phyloP scores from a whole-genome alignment of 1,140 invertebrate species.

The Cyrtorhinus lividipennis region DNA sequence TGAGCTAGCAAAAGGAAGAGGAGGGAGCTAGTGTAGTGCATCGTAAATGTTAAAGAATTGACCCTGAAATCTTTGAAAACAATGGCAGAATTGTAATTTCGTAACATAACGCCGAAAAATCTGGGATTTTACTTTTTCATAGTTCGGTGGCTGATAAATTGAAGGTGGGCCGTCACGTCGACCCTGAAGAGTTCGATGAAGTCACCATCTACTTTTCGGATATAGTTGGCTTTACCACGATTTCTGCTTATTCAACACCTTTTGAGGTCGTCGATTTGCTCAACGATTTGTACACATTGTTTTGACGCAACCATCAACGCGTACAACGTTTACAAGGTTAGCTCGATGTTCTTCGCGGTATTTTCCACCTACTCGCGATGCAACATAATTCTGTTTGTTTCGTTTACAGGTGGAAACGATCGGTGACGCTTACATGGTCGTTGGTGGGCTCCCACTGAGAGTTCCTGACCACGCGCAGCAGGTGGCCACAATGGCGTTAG shows the following conservation, averaged over 20 bases:
- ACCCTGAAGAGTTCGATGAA: constrained; percentile 74
- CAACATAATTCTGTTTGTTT: not conserved
- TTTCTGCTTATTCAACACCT: constrained; percentile 75
- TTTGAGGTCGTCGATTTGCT: constrained; percentile 80
- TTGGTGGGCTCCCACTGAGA: constrained; percentile 69
- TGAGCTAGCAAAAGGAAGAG: too few relatives aligned
- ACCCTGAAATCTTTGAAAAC: too few relatives aligned
- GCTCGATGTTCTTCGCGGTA: too few relatives aligned
- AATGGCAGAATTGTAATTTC: too few relatives aligned
- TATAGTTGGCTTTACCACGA: constrained; percentile 92
- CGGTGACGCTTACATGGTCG: constrained; percentile 91
- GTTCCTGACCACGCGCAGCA: constrained; percentile 66
- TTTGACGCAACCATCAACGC: constrained; percentile 84
- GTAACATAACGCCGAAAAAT: too few relatives aligned
- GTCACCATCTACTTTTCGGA: constrained; percentile 90
- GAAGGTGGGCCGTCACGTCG: constrained; percentile 67
- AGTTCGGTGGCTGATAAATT: constrained; percentile 80
- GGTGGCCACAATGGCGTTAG: constrained; percentile 78
- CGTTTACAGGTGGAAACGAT: constrained; percentile 75
- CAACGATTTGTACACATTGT: constrained; percentile 79
- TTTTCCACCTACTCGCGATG: too few relatives aligned
- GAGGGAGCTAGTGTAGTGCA: too few relatives aligned
- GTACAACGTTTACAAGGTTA: constrained; percentile 79
- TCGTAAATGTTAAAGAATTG: too few relatives aligned
- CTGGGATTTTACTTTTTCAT: too few relatives aligned